Evolutionary conservation across 2,797 vertebrate genomes (phyloP).

Genomic region (Crypturellus tataupa): DNA sequence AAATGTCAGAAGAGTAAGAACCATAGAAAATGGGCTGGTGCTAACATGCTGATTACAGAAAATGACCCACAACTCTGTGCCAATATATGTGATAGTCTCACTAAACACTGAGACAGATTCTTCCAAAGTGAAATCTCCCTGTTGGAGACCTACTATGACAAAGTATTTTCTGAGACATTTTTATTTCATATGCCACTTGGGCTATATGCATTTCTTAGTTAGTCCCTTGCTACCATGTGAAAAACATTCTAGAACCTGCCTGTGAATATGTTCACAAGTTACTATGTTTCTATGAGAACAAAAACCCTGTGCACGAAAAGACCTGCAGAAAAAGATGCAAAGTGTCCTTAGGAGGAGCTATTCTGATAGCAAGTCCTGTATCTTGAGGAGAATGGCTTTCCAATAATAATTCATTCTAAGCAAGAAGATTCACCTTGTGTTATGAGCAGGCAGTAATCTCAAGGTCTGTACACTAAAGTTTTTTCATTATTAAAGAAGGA

Average conservation of each 20-base stretch:
- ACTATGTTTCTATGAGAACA: slow-evolving; percentile 70
- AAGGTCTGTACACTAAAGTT: slow-evolving; percentile 60
- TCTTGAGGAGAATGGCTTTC: slow-evolving; percentile 30
- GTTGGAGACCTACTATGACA: neutral
- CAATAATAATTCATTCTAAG: slow-evolving; percentile 67
- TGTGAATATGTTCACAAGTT: slow-evolving; percentile 57
- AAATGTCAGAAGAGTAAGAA: neutral
- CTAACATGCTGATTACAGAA: neutral
- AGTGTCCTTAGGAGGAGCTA: slow-evolving; percentile 34
- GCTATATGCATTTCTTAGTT: slow-evolving; percentile 26
- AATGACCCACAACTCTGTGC: neutral
- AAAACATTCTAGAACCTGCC: slow-evolving; percentile 69
- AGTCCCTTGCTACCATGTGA: slow-evolving; percentile 54
- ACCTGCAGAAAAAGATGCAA: slow-evolving; percentile 53
- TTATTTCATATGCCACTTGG: neutral
- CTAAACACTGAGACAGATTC: neutral
- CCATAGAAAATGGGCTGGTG: neutral
- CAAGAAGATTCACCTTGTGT: slow-evolving; percentile 74
- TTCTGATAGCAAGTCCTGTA: neutral
- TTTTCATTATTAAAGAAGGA: slow-evolving; percentile 51
- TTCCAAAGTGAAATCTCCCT: neutral
- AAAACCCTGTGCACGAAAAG: slow-evolving; percentile 54
- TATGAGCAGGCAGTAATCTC: slow-evolving; percentile 68
- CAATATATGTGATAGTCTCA: neutral
- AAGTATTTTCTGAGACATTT: neutral